phyloP scores from a whole-genome alignment of 1,140 invertebrate genomes.

The Camponotus pennsylvanicus region DNA sequence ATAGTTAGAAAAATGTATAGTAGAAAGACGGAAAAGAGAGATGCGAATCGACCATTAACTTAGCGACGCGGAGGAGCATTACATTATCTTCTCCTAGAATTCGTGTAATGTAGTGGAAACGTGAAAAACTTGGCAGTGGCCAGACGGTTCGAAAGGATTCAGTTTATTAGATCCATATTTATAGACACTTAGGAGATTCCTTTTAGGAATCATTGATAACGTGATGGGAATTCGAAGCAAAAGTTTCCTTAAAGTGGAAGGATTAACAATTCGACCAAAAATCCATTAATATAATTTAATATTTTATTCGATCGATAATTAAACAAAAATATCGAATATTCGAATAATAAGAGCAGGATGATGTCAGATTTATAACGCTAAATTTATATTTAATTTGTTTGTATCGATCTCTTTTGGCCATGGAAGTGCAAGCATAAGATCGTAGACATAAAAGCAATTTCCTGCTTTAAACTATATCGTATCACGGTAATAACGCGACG shows the following conservation, averaged over 20 bases:
- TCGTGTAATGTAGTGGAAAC: conserved; percentile 52
- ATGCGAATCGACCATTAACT: conserved; percentile 42
- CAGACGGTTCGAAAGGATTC: conserved; percentile 33
- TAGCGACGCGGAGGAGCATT: conserved; percentile 31
- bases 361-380: neutral
- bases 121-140: conserved; percentile 38
- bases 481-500: conserved; percentile 71
- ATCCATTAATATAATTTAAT: neutral
- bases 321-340: neutral
- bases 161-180: conserved; percentile 33
- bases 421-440: neutral
- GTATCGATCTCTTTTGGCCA: neutral
- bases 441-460: conserved; percentile 59
- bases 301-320: conserved; percentile 1
- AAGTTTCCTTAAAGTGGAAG: conserved; percentile 5
- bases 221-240: conserved; percentile 38
- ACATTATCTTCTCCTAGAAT: conserved; percentile 33
- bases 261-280: neutral
- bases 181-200: conserved; percentile 50
- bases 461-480: conserved; percentile 67
- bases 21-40: neutral
- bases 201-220: conserved; percentile 60
- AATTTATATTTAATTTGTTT: conserved; percentile 26
- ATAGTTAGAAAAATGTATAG: conserved; percentile 15
- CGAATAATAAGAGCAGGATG: neutral